Evolutionary conservation across 92 coral and sea anemone genomes (phyloP).

Genomic region (Siderastrea radians): DNA sequence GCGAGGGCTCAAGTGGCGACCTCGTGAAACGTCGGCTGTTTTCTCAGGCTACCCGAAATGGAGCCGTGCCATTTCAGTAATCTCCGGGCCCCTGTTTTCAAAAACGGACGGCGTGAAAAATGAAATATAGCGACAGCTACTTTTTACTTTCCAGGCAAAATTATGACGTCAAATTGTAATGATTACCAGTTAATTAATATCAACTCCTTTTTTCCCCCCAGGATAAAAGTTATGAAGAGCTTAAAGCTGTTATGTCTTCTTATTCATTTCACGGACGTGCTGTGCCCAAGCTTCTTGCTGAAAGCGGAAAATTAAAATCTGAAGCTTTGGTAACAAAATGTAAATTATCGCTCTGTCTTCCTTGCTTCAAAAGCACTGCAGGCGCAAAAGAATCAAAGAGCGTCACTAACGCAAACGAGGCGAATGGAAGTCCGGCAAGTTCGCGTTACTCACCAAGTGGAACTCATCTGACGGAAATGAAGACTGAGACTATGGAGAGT

Average conservation of each 20-base stretch:
- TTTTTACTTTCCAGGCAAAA: too few relatives aligned
- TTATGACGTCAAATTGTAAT: background rate
- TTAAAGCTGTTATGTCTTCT: conserved; percentile 84
- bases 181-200: background rate
- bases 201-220: conserved; percentile 13
- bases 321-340: conserved; percentile 81
- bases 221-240: conserved; percentile 80
- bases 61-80: too few relatives aligned
- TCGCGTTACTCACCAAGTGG: conserved; percentile 47
- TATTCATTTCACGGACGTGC: conserved; percentile 87
- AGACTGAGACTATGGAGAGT: conserved; percentile 1
- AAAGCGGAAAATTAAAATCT: conserved; percentile 59
- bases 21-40: too few relatives aligned
- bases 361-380: conserved; percentile 59
- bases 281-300: conserved; percentile 79
- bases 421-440: conserved; percentile 77
- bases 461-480: conserved; percentile 50
- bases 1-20: too few relatives aligned
- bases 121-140: too few relatives aligned
- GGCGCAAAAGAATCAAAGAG: conserved; percentile 21
- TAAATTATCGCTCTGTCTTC: conserved; percentile 75
- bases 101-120: too few relatives aligned
- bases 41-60: too few relatives aligned
- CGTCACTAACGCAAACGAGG: conserved; percentile 47
- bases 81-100: too few relatives aligned